Percentiles rank a stretch among this genome's conserved stretches.
Conservation (phyloP, 37 sponge, comb jelly and placozoan genomes). For the Axinella damicornis region DNA sequence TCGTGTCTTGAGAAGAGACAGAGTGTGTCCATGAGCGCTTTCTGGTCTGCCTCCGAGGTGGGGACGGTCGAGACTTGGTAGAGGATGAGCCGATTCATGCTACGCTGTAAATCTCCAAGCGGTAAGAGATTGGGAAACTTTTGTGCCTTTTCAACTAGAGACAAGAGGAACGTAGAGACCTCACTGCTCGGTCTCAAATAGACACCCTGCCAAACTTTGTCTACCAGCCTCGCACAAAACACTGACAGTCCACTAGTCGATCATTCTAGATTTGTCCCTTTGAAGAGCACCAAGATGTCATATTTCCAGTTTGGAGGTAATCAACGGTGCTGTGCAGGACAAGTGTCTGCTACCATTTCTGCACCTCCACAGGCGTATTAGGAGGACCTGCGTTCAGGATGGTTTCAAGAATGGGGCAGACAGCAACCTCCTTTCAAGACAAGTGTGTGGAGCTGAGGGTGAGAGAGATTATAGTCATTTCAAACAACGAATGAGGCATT, state of each 20-base stretch:
- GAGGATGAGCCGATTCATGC: slow-evolving; percentile 80
- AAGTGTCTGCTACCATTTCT: slow-evolving; percentile 70
- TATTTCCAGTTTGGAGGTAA: slow-evolving; percentile 67
- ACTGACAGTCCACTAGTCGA: slow-evolving; percentile 47
- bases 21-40: slow-evolving; percentile 64
- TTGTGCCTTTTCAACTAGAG: slow-evolving; percentile 75
- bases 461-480: slow-evolving; percentile 9
- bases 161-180: slow-evolving; percentile 70
- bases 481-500: too few relatives aligned
- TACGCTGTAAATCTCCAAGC: slow-evolving; percentile 58
- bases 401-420: slow-evolving; percentile 69
- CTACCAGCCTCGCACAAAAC: slow-evolving; percentile 70
- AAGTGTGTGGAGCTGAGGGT: slow-evolving; percentile 13
- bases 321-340: slow-evolving; percentile 59
- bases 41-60: slow-evolving; percentile 45
- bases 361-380: slow-evolving; percentile 1
- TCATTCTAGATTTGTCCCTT: neutral
- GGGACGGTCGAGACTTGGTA: slow-evolving; percentile 72
- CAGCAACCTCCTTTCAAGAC: slow-evolving; percentile 21
- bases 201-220: slow-evolving; percentile 71
- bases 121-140: slow-evolving; percentile 46
- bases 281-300: slow-evolving; percentile 49
- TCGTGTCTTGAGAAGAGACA: slow-evolving; percentile 73
- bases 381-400: slow-evolving; percentile 60
- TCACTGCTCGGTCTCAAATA: slow-evolving; percentile 43